Evolutionary conservation across 2,888 invertebrate genomes (phyloP).

Genomic region (Polyommatus iphigenia): DNA sequence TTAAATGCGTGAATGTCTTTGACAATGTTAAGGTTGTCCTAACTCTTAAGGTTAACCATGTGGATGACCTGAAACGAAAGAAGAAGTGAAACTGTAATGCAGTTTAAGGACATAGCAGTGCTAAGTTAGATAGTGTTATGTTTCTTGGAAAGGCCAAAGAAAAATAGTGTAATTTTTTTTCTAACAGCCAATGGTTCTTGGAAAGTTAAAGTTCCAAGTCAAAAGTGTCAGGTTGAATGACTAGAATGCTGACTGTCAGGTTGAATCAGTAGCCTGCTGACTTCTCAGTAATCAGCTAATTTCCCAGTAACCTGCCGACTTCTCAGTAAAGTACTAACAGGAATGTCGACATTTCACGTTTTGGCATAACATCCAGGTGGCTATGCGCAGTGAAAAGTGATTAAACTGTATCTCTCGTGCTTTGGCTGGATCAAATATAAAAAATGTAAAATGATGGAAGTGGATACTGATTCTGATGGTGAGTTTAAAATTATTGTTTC

Average conservation of each 20-base stretch:
- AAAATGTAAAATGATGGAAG: slow-evolving; percentile 42
- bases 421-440: background rate
- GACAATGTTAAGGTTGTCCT: background rate
- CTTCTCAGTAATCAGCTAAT: background rate
- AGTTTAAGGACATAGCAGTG: too few species aligned
- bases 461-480: slow-evolving; percentile 40
- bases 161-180: background rate
- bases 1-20: background rate
- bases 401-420: background rate
- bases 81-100: too few species aligned
- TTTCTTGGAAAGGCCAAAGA: background rate
- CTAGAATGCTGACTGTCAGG: slow-evolving; percentile 1
- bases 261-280: background rate
- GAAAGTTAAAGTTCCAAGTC: background rate
- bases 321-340: background rate
- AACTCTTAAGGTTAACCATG: background rate
- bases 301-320: background rate
- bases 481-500: slow-evolving; percentile 6
- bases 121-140: background rate
- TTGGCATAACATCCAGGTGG: background rate
- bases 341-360: background rate
- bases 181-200: background rate
- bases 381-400: background rate
- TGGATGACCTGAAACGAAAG: background rate
- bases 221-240: background rate